Conservation (phyloP, 2,797 vertebrate species). For the Argya squamiceps region DNA sequence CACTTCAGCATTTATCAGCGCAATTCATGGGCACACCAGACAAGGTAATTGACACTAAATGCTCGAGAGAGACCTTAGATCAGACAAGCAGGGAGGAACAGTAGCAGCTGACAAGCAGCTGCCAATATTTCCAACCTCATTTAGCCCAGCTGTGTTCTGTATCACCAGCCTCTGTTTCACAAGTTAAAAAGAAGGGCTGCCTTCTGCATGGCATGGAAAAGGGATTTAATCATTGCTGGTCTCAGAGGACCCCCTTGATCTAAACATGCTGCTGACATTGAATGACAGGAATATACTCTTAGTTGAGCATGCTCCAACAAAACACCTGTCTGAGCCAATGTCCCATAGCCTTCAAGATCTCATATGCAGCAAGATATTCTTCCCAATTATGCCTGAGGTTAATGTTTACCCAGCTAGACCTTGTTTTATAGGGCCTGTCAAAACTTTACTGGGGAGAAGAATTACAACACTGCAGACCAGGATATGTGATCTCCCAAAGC, state of each 20-base stretch:
- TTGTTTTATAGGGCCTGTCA: not conserved
- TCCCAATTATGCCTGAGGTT: not conserved
- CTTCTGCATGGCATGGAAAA: fast-evolving
- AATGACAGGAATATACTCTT: not conserved
- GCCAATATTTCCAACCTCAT: not conserved
- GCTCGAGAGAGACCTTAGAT: not conserved
- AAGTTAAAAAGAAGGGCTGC: not conserved
- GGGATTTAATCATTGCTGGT: not conserved
- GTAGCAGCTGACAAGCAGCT: not conserved
- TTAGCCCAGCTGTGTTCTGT: not conserved
- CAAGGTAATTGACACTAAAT: not conserved
- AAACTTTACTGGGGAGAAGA: not conserved
- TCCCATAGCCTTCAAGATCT: not conserved
- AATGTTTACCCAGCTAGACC: not conserved
- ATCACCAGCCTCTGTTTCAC: not conserved
- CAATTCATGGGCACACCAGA: not conserved
- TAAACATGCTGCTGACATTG: not conserved
- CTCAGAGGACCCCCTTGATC: not conserved
- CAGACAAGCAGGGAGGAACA: not conserved
- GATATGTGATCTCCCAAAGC: not conserved
- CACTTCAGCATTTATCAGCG: not conserved
- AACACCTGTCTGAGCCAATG: not conserved
- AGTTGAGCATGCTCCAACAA: not conserved
- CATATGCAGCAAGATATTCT: fast-evolving
- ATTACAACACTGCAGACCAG: not conserved